Percentiles rank a stretch among this genome's conserved stretches.
phyloP scores from a whole-genome alignment of 2,888 invertebrate genomes.

The Pasiphila rectangulata region DNA sequence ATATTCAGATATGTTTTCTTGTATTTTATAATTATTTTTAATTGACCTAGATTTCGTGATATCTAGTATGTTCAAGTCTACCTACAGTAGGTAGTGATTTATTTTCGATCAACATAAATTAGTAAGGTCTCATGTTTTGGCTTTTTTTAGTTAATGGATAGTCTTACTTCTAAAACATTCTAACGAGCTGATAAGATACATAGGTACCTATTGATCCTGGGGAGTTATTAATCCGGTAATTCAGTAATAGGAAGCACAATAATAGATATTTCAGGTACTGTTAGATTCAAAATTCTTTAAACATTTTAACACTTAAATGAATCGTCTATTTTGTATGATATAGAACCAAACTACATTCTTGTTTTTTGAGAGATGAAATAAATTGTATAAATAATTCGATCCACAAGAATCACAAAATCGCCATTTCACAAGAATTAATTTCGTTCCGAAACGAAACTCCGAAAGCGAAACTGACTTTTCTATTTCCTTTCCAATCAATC shows the following conservation, averaged over 20 bases:
- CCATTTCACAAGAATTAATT: conserved; percentile 66
- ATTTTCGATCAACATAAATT: neutral
- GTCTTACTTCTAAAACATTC: neutral
- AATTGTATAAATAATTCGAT: conserved; percentile 50
- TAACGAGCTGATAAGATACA: conserved; percentile 12
- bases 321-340: conserved; percentile 8
- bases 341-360: conserved; percentile 32
- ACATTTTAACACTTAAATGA: conserved; percentile 19
- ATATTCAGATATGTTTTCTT: too few relatives aligned
- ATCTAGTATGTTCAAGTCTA: conserved; percentile 7
- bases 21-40: neutral
- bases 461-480: neutral
- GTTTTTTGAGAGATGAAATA: conserved; percentile 27
- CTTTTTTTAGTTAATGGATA: too few relatives aligned
- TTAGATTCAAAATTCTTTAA: conserved; percentile 17
- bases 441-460: conserved; percentile 14
- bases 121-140: neutral
- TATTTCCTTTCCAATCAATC: conserved; percentile 5
- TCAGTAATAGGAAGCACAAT: conserved; percentile 27
- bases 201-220: conserved; percentile 10
- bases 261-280: conserved; percentile 23
- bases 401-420: conserved; percentile 68
- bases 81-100: conserved; percentile 3
- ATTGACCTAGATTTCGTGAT: conserved; percentile 24
- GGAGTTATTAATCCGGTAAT: conserved; percentile 21